Conservation (phyloP, 2,113 vertebrate genomes). For the Psettodes erumei region DNA sequence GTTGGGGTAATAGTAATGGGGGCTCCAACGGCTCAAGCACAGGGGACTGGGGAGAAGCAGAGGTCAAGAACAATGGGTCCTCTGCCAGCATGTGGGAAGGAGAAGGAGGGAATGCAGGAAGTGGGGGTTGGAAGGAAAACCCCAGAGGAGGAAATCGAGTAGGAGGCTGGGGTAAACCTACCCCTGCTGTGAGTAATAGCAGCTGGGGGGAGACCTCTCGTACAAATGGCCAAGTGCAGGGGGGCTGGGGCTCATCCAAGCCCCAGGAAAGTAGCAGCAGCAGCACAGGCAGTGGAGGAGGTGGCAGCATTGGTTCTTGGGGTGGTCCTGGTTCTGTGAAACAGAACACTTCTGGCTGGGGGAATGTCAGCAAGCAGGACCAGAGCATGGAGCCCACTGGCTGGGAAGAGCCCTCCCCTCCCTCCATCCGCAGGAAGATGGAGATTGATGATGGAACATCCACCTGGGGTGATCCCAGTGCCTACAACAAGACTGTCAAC, state of each 20-base stretch:
- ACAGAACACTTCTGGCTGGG: slow-evolving; percentile 89
- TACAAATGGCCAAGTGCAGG: slow-evolving; percentile 85
- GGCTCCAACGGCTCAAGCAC: slow-evolving; percentile 71
- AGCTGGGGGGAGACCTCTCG: slow-evolving; percentile 92
- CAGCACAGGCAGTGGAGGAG: slow-evolving; percentile 74
- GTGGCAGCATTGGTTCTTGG: slow-evolving; percentile 89
- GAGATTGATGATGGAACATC: slow-evolving; percentile 99
- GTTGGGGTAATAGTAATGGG: slow-evolving; percentile 90
- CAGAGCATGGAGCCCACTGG: slow-evolving; percentile 90
- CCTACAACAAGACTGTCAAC: slow-evolving; percentile 93
- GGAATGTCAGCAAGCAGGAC: slow-evolving; percentile 84
- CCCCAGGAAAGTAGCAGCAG: slow-evolving; percentile 90
- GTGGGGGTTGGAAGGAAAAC: slow-evolving; percentile 86
- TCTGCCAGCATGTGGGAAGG: slow-evolving; percentile 88
- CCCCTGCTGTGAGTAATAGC: slow-evolving; percentile 69
- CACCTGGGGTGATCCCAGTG: slow-evolving; percentile 96
- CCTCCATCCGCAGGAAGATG: slow-evolving; percentile 97
- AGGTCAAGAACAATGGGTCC: slow-evolving; percentile 78
- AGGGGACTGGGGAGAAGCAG: slow-evolving; percentile 80
- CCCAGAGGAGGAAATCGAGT: slow-evolving; percentile 83
- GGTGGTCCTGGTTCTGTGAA: slow-evolving; percentile 94
- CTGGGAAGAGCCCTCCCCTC: slow-evolving; percentile 97
- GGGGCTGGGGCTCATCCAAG: slow-evolving; percentile 91
- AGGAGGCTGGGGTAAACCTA: slow-evolving; percentile 78
- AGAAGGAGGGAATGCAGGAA: slow-evolving; percentile 81